Evolutionary conservation across 2,888 invertebrate genomes (phyloP), one percentile per base, ranked within the genome.

Genomic region (Eugnorisma glareosa): DNA sequence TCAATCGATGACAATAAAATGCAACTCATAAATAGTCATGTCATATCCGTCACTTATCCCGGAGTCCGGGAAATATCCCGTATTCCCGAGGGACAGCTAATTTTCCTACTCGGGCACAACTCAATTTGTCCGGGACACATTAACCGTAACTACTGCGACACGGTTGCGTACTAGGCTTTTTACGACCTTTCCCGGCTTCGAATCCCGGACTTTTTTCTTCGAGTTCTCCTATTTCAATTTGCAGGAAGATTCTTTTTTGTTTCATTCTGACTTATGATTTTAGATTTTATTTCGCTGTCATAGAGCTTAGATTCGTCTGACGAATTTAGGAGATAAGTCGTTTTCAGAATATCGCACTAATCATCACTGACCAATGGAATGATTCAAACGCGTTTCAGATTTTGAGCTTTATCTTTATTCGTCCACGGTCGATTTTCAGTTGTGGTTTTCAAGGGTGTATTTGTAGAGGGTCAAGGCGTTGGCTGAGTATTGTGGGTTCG

Each of bases 51-150:
- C 86, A 82, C 77, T 86, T 85, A 87, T 87, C 83, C 79, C 66
- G 81, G 75, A 80, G 57, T 76, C 77, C 79, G 76, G 81, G 88
- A 86, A 84, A 76, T 84, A 77, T 82, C 73, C 85, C 83, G 75
- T 75, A 71, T 71, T 93, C 96, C 93, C 95, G 15, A 43, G 95
- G 95, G 96, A 89, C 77, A 92, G 90, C 95, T 96, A 96, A 96
- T 96, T 95, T 93, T 93, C 93, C 91, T 93, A 90, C 92, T 92
- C 92, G 91, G 93, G 93, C 94, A 91, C 95, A 95, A 96, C 96
- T 95, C 96, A 96, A 96, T 96, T 96, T 96, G 95, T 91, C 94
- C 94, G 89, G 93, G 93, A 92, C 95, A 93, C 96, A 96, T 96
- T 96, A 96, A 95, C 93, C 93, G 93, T 94, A 95, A 95, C 95